These are phyloP conservation scores for Zaprionus lachaisei DNA, from an alignment of 1,140 invertebrate genomes.

Conservation along the genomic window DNA sequence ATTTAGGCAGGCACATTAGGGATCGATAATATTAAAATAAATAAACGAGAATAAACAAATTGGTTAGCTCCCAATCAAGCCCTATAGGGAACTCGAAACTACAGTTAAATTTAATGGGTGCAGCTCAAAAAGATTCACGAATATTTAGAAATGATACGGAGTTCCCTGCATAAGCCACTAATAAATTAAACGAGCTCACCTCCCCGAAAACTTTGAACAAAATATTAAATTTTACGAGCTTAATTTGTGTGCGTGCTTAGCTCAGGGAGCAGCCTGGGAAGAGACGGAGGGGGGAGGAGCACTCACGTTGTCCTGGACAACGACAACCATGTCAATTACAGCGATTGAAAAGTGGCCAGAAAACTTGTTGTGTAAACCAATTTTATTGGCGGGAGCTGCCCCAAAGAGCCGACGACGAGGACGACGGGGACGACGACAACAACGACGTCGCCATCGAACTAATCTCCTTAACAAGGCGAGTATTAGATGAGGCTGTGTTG, in stretches of 20 bases:
- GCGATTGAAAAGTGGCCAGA: slow-evolving; percentile 79
- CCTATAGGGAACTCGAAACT: slow-evolving; percentile 43
- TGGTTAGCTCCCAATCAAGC: not conserved
- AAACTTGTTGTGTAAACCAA: slow-evolving; percentile 68
- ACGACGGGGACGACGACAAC: not conserved
- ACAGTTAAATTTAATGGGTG: slow-evolving; percentile 67
- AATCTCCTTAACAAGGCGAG: slow-evolving; percentile 78
- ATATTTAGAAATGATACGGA: slow-evolving; percentile 63
- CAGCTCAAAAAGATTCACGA: slow-evolving; percentile 34
- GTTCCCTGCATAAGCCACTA: slow-evolving; percentile 42
- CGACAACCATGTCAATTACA: slow-evolving; percentile 70
- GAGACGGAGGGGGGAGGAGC: not conserved
- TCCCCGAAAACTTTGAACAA: slow-evolving; percentile 56
- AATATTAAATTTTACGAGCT: slow-evolving; percentile 83
- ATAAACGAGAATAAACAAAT: not conserved
- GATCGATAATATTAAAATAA: slow-evolving; percentile 7
- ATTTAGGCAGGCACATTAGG: slow-evolving; percentile 4
- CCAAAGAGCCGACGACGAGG: slow-evolving; percentile 23
- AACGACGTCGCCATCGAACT: slow-evolving; percentile 57
- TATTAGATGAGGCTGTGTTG: slow-evolving; percentile 51
- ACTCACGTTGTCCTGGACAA: slow-evolving; percentile 48
- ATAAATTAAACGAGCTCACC: slow-evolving; percentile 70
- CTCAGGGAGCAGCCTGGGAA: slow-evolving; percentile 31
- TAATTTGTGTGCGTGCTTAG: slow-evolving; percentile 75
- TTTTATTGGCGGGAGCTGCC: slow-evolving; percentile 63